Base-by-base conservation (phyloP, 2,797 vertebrate genomes). In the Sitta carolinensis region DNA sequence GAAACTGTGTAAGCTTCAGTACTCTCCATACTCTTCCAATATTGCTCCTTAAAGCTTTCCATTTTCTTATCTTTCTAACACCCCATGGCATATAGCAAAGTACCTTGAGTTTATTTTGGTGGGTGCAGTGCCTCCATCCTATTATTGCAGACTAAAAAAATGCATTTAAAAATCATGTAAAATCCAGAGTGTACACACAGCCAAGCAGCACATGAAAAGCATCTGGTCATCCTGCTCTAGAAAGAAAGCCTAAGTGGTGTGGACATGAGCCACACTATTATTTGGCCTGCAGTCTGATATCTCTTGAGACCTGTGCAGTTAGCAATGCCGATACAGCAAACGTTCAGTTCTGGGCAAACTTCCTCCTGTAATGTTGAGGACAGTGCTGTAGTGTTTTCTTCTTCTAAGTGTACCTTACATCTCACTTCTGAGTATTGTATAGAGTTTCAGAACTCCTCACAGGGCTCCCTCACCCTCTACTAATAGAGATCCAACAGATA, bases 61-160 rank as follows among this genome's bases (percentile, higher is more conserved):
- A 50, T 47, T 48, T 7, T 12, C 30, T 84, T 22, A 42, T 30
- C 21, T 5, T 78, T 42, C 40, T 80, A 26, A 82, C 10, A 69
- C 1, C 1, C 7, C 13, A 10, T 0, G 15, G 29, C 29, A 69
- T 16, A 69, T 1, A 66, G 22, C 26, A 72, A 7, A 78, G 34
- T 16, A 52, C 14, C 13, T 10, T 23, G 22, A 14, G 23, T 42
- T 68, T 22, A 51, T 58, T 76, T 89, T 79, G 21, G 34, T 75
- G 12, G 14, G 13, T 21, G 8, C 1, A 10, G 16, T 19, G 8
- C 8, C 64, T 42, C 38, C 12, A 36, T 73, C 36, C 11, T n/a
- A 32, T 9, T 47, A 70, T 1, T 51, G 25, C 12, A 63, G 43
- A 83, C 4, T 40, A 29, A 76, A 91, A 77, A 69, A 54, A 52